A percentile compares a stretch with the other conserved stretches of the same genome.
These are phyloP conservation scores for Cephalotes varians DNA, from an alignment of 2,888 invertebrate species.

Conservation along the genomic window DNA sequence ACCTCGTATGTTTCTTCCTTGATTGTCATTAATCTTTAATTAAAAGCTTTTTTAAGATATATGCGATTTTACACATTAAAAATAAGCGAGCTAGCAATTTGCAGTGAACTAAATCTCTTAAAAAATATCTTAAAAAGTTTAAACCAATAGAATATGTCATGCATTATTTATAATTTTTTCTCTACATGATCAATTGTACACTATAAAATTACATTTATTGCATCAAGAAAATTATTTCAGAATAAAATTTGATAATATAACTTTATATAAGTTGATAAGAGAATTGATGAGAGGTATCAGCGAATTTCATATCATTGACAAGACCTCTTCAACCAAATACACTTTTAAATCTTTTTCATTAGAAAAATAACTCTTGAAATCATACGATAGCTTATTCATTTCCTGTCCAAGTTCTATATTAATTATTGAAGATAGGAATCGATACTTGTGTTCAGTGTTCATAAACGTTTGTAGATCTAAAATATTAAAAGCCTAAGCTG, in stretches of 20 bases:
- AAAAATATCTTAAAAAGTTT: background rate
- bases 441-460: background rate
- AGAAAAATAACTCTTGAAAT: background rate
- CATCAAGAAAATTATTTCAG: background rate
- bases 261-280: background rate
- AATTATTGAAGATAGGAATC: background rate
- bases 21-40: background rate
- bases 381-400: background rate
- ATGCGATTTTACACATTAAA: background rate
- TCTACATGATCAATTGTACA: background rate
- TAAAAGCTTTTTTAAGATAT: background rate
- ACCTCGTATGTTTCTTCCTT: conserved; percentile 87
- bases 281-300: background rate
- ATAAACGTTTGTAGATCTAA: background rate
- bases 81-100: background rate
- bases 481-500: background rate
- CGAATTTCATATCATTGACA: background rate
- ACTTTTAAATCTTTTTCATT: background rate
- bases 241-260: background rate
- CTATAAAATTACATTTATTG: background rate
- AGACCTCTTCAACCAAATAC: background rate
- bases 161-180: background rate
- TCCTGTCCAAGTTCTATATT: background rate
- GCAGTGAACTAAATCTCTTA: background rate
- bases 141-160: background rate